Conservation (phyloP, 2,113 vertebrate genomes). For the Xiphophorus maculatus region DNA sequence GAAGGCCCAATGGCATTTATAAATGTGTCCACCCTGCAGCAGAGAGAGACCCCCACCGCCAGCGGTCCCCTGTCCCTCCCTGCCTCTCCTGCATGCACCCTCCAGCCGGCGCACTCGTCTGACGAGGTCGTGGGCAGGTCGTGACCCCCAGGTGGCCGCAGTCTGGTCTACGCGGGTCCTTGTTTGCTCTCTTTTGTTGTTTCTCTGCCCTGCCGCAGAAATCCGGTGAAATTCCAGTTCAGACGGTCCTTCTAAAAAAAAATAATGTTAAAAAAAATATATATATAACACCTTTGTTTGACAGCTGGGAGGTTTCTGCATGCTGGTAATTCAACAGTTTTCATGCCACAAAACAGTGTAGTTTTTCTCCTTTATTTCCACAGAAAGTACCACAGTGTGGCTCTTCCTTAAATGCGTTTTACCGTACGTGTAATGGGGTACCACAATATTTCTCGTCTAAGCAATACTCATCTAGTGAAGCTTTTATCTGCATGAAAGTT, state of each 20-base stretch:
- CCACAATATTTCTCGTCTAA: not conserved
- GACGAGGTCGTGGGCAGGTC: conserved; percentile 93
- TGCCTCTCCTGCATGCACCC: conserved; percentile 66
- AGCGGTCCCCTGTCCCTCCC: conserved; percentile 74
- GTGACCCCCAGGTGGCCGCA: conserved; percentile 92
- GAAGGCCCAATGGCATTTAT: conserved; percentile 69
- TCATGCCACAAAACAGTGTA: not conserved
- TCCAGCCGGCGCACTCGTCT: conserved; percentile 89
- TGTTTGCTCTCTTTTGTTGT: conserved; percentile 22
- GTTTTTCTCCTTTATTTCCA: not conserved
- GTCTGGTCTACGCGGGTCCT: conserved; percentile 39
- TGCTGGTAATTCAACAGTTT: too few relatives aligned
- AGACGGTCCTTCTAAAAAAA: conserved; percentile 18
- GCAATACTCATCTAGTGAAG: not conserved
- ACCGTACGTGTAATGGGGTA: not conserved
- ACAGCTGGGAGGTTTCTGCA: conserved; percentile 28
- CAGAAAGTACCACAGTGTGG: too few relatives aligned
- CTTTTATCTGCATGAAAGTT: too few relatives aligned
- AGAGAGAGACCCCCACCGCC: conserved; percentile 79
- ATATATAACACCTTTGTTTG: not conserved
- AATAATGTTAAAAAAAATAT: not conserved
- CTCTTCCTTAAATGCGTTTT: conserved; percentile 4
- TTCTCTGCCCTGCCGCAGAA: conserved; percentile 18
- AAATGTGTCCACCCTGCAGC: conserved; percentile 56
- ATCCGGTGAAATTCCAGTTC: conserved; percentile 22